Evolutionary conservation across 1,140 invertebrate genomes (phyloP).

Genomic region (Polypedilum pembai): DNA sequence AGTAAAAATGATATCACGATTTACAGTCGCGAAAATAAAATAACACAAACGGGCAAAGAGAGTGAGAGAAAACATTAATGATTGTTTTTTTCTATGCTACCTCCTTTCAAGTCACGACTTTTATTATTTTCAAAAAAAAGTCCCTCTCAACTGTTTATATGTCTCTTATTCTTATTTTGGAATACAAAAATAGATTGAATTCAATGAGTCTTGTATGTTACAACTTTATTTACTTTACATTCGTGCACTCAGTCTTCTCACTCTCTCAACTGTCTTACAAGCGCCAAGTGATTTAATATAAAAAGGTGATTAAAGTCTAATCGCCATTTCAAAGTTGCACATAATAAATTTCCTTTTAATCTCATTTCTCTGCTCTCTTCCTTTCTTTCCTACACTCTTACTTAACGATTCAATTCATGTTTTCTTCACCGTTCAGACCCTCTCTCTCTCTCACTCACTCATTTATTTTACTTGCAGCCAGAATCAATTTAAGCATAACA

Average conservation of each 20-base stretch:
- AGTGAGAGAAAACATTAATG: neutral
- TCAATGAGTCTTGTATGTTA: neutral
- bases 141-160: neutral
- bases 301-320: slow-evolving; percentile 15
- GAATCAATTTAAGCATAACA: no score
- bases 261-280: neutral
- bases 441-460: no score
- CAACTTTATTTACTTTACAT: slow-evolving; percentile 4
- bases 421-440: no score
- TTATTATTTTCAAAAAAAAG: neutral
- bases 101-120: slow-evolving; percentile 4
- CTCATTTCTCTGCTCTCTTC: neutral
- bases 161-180: neutral
- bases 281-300: slow-evolving; percentile 10
- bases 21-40: neutral
- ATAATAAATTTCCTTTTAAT: slow-evolving; percentile 20
- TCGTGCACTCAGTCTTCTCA: neutral
- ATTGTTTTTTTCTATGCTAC: neutral
- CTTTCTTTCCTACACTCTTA: neutral
- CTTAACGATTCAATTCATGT: neutral
- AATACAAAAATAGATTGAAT: neutral
- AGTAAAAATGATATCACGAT: neutral
- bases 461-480: no score
- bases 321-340: slow-evolving; percentile 11
- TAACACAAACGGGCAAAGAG: neutral